phyloP scores from a whole-genome alignment of 2,888 invertebrate species.

The Drosophila siamana region DNA sequence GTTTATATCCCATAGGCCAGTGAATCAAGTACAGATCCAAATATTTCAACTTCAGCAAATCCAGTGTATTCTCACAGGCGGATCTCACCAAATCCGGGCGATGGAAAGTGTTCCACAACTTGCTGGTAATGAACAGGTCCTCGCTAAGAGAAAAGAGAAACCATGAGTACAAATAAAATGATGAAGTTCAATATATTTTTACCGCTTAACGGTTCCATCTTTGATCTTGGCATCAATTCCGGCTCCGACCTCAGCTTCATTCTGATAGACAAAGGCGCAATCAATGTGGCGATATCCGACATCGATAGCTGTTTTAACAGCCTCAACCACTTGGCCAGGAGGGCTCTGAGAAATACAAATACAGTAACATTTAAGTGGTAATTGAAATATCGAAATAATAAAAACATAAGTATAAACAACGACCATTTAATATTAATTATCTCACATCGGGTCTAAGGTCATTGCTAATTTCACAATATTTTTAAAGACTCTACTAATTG shows the following conservation, averaged over 20 bases:
- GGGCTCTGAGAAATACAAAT: constrained; percentile 85
- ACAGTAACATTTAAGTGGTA: neutral
- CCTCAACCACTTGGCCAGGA: constrained; percentile 89
- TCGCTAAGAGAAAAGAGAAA: constrained; percentile 80
- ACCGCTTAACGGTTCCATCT: constrained; percentile 89
- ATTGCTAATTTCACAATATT: constrained; percentile 23
- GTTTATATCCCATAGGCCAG: constrained; percentile 95
- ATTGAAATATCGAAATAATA: no score
- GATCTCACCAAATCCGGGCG: constrained; percentile 90
- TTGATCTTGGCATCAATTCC: constrained; percentile 88
- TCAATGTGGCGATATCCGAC: constrained; percentile 93
- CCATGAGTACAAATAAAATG: neutral
- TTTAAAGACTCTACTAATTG: constrained; percentile 4
- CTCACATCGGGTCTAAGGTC: constrained; percentile 2
- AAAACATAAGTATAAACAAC: no score
- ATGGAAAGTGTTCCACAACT: constrained; percentile 96
- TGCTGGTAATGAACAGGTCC: constrained; percentile 91
- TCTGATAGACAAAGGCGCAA: constrained; percentile 90
- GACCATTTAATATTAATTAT: constrained; percentile 1
- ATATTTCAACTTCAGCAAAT: constrained; percentile 90
- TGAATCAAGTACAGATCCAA: constrained; percentile 96
- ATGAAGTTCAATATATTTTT: neutral
- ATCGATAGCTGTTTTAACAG: constrained; percentile 91
- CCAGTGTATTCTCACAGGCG: constrained; percentile 89
- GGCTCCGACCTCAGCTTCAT: constrained; percentile 91